These are phyloP conservation scores for Nasonovia ribisnigri DNA, from an alignment of 2,888 invertebrate genomes.

Conservation along the genomic window DNA sequence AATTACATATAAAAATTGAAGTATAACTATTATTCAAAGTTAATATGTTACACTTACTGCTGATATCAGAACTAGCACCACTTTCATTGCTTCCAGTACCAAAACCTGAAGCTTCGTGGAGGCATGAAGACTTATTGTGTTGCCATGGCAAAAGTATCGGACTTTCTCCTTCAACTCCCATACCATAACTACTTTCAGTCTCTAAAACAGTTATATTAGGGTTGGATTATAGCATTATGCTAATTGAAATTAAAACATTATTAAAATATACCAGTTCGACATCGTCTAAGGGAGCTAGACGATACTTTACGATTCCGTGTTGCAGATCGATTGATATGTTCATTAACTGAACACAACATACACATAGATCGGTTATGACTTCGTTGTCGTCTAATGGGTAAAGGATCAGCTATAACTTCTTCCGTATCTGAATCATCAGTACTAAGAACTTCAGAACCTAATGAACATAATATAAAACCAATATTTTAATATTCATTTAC, in stretches of 20 bases:
- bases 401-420: constrained; percentile 53
- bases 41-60: constrained; percentile 51
- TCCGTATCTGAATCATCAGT: constrained; percentile 67
- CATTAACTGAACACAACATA: constrained; percentile 67
- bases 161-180: constrained; percentile 68
- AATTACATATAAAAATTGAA: neutral
- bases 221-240: neutral
- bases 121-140: constrained; percentile 67
- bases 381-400: constrained; percentile 63
- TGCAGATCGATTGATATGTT: constrained; percentile 52
- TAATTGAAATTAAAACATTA: neutral
- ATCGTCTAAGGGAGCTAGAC: constrained; percentile 68
- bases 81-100: constrained; percentile 68
- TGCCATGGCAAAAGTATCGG: constrained; percentile 68
- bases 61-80: constrained; percentile 62
- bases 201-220: constrained; percentile 67
- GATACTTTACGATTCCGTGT: constrained; percentile 68
- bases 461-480: neutral
- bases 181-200: constrained; percentile 69
- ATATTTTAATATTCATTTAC: neutral
- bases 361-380: constrained; percentile 67
- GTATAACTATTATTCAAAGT: neutral
- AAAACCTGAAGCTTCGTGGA: constrained; percentile 67
- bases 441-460: constrained; percentile 63
- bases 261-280: constrained; percentile 68